Evolutionary conservation across 2,888 invertebrate genomes (phyloP), one percentile per base, ranked within the genome.

Genomic region (Drosophila longiperda): DNA sequence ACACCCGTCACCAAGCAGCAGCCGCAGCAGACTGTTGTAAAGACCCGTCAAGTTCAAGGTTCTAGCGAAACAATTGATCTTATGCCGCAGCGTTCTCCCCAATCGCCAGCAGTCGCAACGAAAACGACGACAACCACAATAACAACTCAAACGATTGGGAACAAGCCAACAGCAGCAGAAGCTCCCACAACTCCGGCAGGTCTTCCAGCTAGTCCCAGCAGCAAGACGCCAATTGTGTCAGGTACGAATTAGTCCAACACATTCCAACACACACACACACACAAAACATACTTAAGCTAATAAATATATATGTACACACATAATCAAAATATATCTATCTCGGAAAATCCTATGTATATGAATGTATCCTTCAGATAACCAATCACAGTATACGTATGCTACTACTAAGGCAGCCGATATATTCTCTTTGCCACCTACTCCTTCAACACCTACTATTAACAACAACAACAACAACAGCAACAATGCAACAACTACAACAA

Each of bases 321-420:
- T 38, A 66, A 52, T 34, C 32, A 48, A 60, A 62, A 60, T 69
- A 50, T 78, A 69, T 78, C 68, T 74, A 70, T 80, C 62, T 75
- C 75, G 90, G 90, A 86, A 75, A 55, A 66, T 67, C 42, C 83
- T 80, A 87, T 87, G 89, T 90, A 86, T 84, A 91, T 88, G 90
- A 91, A 91, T 91, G 86, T 91, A 91, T 92, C 91, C 91, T 92
- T 91, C 92, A 92, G 91, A 92, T 91, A 92, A 92, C 83, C 92
- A 87, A 87, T 84, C 90, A 88, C 85, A 88, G 90, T 88, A 88
- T 86, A 90, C 89, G 87, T 89, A 89, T 83, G 90, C 87, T 87
- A 87, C 85, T 84, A 90, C 89, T 89, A 90, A 85, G 87, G 86
- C 90, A 84, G 89, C 84, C 78, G 92, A 82, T 82, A 81, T 86